Conservation (phyloP, 2,113 vertebrate species). For the Oenanthe oenanthe region DNA sequence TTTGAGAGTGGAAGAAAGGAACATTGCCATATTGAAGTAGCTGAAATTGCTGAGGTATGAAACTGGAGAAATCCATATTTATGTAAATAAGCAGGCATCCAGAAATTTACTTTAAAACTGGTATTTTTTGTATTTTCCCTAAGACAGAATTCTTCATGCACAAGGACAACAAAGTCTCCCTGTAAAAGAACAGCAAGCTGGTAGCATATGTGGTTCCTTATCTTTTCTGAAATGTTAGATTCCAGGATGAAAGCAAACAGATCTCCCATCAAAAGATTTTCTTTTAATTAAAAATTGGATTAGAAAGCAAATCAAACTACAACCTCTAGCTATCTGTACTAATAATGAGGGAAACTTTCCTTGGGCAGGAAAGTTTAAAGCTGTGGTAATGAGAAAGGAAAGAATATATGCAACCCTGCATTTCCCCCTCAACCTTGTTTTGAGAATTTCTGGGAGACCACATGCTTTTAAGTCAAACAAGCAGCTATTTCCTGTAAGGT, state of each 20-base stretch:
- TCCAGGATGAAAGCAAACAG: constrained; percentile 20
- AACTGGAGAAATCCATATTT: neutral
- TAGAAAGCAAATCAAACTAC: constrained; percentile 22
- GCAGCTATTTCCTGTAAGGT: neutral
- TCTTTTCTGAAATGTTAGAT: constrained; percentile 3
- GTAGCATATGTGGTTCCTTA: neutral
- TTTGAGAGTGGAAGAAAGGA: neutral
- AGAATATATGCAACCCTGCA: neutral
- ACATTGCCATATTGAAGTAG: neutral
- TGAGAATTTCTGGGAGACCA: neutral
- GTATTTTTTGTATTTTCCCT: neutral
- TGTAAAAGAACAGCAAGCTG: neutral
- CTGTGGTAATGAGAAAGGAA: neutral
- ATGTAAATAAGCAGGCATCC: neutral
- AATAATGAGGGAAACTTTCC: constrained; percentile 1
- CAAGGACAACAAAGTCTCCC: neutral
- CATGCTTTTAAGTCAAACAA: neutral
- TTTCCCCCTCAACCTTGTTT: neutral
- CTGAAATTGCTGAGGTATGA: neutral
- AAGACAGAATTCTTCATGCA: neutral
- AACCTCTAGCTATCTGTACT: neutral
- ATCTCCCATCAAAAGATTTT: neutral
- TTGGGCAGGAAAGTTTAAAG: neutral
- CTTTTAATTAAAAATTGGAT: constrained; percentile 41
- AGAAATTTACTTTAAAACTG: neutral